Conservation (phyloP, 2,888 invertebrate species). For the Lordiphosa fenestrarum region DNA sequence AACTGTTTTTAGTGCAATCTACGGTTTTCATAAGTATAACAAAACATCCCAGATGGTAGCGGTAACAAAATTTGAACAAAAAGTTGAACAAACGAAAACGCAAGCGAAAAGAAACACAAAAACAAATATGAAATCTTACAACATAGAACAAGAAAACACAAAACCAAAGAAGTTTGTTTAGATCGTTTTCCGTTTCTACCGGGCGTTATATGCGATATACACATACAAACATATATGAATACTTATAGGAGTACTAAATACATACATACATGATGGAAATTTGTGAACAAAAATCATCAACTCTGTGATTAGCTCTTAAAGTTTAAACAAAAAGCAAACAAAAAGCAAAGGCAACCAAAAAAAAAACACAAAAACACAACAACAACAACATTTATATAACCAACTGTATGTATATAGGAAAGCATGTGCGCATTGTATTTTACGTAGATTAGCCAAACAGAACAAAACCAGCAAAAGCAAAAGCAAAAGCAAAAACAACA, state of each 20-base stretch:
- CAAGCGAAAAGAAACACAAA: constrained; percentile 13
- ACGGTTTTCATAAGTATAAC: constrained; percentile 74
- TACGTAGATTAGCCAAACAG: constrained; percentile 44
- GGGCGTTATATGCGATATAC: constrained; percentile 53
- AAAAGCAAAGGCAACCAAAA: constrained; percentile 1
- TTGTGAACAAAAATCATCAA: constrained; percentile 74
- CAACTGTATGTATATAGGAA: constrained; percentile 4
- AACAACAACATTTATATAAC: constrained; percentile 42
- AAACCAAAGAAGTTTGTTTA: constrained; percentile 39
- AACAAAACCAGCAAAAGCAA: constrained; percentile 3
- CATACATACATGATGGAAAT: constrained; percentile 59
- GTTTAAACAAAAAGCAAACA: constrained; percentile 40
- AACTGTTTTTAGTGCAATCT: constrained; percentile 72
- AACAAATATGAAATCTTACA: constrained; percentile 12
- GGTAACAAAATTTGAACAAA: constrained; percentile 13
- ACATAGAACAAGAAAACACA: constrained; percentile 15
- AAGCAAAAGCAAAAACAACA: constrained; percentile 1
- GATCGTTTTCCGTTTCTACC: constrained; percentile 65
- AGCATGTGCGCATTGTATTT: constrained; percentile 38
- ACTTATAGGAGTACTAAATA: constrained; percentile 38
- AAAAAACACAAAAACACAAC: constrained; percentile 10
- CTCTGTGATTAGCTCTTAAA: constrained; percentile 78
- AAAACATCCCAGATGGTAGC: constrained; percentile 13
- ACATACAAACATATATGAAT: constrained; percentile 18
- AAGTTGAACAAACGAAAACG: constrained; percentile 18